A percentile compares a stretch with the other conserved stretches of the same genome.
Conservation (phyloP, 1,140 invertebrate genomes). For the Cylas formicarius region DNA sequence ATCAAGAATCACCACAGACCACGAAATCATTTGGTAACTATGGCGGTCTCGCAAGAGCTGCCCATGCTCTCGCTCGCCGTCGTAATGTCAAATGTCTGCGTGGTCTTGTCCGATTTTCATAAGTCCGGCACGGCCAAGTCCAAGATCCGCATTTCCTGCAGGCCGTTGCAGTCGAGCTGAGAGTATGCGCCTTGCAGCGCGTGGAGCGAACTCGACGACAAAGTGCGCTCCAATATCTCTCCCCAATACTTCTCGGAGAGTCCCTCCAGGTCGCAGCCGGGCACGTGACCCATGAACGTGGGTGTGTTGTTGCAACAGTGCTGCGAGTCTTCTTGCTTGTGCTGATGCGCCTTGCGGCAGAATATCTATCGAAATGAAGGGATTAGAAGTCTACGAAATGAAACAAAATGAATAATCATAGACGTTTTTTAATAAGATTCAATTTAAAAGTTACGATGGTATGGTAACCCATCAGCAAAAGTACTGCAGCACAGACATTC, state of each 20-base stretch:
- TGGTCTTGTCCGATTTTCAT: conserved; percentile 42
- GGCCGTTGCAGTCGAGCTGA: conserved; percentile 34
- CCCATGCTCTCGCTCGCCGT: conserved; percentile 32
- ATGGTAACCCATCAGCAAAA: too few relatives aligned
- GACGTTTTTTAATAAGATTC: background rate
- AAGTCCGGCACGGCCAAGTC: conserved; percentile 36
- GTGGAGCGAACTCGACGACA: conserved; percentile 60
- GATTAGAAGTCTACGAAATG: background rate
- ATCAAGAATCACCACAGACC: too few relatives aligned
- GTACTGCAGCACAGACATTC: too few relatives aligned
- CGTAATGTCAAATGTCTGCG: conserved; percentile 36
- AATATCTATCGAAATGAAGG: conserved; percentile 31
- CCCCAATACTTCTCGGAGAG: conserved; percentile 71
- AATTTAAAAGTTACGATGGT: background rate
- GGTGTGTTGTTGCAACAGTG: conserved; percentile 31
- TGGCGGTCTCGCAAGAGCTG: conserved; percentile 36
- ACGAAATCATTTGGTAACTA: conserved; percentile 29
- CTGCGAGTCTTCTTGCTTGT: conserved; percentile 21
- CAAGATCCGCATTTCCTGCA: conserved; percentile 34
- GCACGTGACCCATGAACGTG: conserved; percentile 25
- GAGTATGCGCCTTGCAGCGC: conserved; percentile 47
- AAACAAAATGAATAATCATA: background rate
- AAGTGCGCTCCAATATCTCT: conserved; percentile 63
- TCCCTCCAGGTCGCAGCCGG: conserved; percentile 55
- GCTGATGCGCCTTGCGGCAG: conserved; percentile 28